Conservation (phyloP, 1,140 invertebrate species). For the Zelostemma sp. region DNA sequence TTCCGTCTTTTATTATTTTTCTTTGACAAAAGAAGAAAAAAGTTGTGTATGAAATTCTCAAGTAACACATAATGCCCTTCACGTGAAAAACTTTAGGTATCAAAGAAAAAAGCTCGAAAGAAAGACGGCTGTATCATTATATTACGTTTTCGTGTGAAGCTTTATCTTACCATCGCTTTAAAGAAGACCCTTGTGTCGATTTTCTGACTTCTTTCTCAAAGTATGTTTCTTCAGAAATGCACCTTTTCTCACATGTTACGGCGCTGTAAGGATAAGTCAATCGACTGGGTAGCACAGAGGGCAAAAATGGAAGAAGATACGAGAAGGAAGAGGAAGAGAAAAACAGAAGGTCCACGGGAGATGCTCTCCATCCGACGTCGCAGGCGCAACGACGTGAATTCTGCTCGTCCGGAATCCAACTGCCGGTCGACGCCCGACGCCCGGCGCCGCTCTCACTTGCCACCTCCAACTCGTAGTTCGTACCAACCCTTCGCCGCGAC, state of each 20-base stretch:
- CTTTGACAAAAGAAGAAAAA: neutral
- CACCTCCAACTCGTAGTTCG: conserved; percentile 33
- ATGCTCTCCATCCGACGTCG: conserved; percentile 17
- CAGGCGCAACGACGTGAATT: conserved; percentile 26
- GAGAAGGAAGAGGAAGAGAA: conserved; percentile 10
- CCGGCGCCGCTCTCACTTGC: conserved; percentile 50
- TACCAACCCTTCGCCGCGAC: conserved; percentile 42
- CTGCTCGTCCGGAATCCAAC: conserved; percentile 56
- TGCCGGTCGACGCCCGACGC: conserved; percentile 65
- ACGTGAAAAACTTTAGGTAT: neutral
- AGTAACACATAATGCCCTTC: neutral
- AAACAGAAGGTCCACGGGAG: conserved; percentile 5
- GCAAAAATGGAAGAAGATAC: neutral
- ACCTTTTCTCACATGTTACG: conserved; percentile 10
- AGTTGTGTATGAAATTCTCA: neutral
- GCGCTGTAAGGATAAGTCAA: conserved; percentile 12
- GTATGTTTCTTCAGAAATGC: neutral
- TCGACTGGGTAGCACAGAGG: neutral
- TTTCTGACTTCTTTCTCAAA: conserved; percentile 1
- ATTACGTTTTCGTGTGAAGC: conserved; percentile 5
- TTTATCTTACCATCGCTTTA: conserved; percentile 12
- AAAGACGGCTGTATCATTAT: neutral
- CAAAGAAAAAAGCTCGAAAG: neutral
- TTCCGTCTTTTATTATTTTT: neutral
- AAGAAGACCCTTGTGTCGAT: neutral